phyloP scores from a whole-genome alignment of 2,113 vertebrate species.

The Anarhynchus alexandrinus region DNA sequence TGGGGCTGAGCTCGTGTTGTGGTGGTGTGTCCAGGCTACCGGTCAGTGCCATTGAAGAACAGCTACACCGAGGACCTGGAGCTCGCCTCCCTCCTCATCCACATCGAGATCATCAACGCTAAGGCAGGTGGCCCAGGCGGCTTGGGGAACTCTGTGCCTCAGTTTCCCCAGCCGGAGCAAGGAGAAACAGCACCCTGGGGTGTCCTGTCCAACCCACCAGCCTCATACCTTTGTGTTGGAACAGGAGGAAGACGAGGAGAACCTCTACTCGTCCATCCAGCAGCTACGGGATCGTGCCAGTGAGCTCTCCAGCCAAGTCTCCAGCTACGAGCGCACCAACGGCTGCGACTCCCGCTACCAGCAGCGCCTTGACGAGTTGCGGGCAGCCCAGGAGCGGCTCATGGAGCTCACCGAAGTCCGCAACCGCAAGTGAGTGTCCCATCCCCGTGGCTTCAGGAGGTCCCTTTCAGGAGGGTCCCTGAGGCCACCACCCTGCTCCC shows the following conservation, averaged over 20 bases:
- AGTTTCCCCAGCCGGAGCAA: not conserved
- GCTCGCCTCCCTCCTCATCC: slow-evolving; percentile 80
- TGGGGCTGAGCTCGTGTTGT: rapidly evolving
- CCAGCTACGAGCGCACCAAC: slow-evolving; percentile 78
- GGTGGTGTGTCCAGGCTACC: slow-evolving; percentile 73
- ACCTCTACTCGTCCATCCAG: slow-evolving; percentile 87
- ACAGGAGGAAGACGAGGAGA: slow-evolving; percentile 88
- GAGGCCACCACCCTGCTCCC: not conserved
- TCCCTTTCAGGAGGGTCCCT: not conserved
- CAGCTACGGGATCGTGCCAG: slow-evolving; percentile 82
- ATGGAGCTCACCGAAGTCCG: slow-evolving; percentile 84
- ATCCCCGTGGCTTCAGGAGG: rapidly evolving
- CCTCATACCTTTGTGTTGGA: not conserved
- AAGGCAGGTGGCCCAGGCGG: slow-evolving; percentile 63
- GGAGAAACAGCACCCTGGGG: too few species aligned
- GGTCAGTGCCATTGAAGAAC: slow-evolving; percentile 82
- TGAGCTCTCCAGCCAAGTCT: slow-evolving; percentile 82
- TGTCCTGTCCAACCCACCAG: not conserved
- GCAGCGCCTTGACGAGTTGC: slow-evolving; percentile 82
- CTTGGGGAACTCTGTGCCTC: not conserved
- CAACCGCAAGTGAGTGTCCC: slow-evolving; percentile 77
- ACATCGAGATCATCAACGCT: slow-evolving; percentile 85
- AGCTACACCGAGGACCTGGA: slow-evolving; percentile 87
- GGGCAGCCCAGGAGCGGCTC: slow-evolving; percentile 80
- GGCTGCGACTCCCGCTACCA: slow-evolving; percentile 81